Evolutionary conservation across 1,140 invertebrate genomes (phyloP).

Genomic region (Episyrphus balteatus): DNA sequence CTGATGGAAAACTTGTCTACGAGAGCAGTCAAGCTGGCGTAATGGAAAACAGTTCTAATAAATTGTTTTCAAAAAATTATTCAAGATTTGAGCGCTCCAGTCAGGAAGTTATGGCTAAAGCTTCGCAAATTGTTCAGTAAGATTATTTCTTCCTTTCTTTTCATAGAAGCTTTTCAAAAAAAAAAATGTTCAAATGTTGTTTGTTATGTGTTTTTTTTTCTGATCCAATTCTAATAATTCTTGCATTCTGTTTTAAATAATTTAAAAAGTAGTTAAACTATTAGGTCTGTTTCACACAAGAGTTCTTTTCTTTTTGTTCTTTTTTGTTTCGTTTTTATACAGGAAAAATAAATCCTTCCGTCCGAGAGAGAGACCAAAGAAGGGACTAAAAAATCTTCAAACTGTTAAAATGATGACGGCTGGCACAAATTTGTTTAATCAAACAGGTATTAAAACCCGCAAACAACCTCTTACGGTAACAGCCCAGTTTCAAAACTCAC

Average conservation of each 20-base stretch:
- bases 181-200: not conserved
- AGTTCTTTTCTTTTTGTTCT: no score
- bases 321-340: conserved; percentile 17
- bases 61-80: conserved; percentile 1
- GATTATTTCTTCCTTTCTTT: conserved; percentile 2
- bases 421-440: conserved; percentile 13
- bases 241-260: no score
- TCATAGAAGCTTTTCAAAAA: not conserved
- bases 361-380: conserved; percentile 64
- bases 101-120: conserved; percentile 55
- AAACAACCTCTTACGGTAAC: conserved; percentile 87
- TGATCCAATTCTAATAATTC: not conserved
- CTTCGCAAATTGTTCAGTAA: conserved; percentile 75
- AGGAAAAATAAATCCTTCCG: conserved; percentile 87
- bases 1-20: conserved; percentile 5
- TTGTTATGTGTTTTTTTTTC: conserved; percentile 1
- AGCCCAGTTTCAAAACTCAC: conserved; percentile 86
- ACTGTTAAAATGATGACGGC: conserved; percentile 75
- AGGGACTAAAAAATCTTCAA: conserved; percentile 77
- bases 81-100: not conserved
- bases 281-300: no score
- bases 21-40: conserved; percentile 1
- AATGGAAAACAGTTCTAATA: not conserved
- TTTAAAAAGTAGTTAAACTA: no score
- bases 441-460: conserved; percentile 50